Evolutionary conservation across 2,113 vertebrate species (phyloP), one percentile per base, ranked within the genome.

Genomic region (Dicentrarchus labrax): DNA sequence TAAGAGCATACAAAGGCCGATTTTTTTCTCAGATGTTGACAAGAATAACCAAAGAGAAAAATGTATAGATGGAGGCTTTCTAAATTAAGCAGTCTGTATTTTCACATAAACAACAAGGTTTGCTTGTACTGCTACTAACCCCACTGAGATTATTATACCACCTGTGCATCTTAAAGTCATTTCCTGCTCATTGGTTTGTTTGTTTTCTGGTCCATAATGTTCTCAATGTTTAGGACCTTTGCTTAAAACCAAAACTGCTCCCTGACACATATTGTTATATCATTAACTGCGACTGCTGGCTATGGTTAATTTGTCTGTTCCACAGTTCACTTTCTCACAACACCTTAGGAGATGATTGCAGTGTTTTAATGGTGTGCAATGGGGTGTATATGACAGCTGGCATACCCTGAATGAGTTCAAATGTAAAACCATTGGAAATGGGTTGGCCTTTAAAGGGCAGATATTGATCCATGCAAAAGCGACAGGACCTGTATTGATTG

Each of bases 21-120:
- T n/a, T 45, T 6, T 19, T n/a, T 6, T 8, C 30, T 62, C 24
- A 22, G 22, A 70, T 48, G n/a, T 12, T 38, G 22, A 66, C 24
- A 41, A 39, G 16, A 51, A 79, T 51, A 76, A 69, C 47, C 15
- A 69, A 54, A 67, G 10, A 62, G 24, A 62, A n/a, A n/a, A 41
- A 53, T 41, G 50, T 60, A 48, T 21, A 17, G 54, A 50, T 7
- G 2, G 15, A 72, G 17, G 16, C 19, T n/a, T 43, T 22, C 10
- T 53, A 8, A 16, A 66, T 54, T 13, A 45, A 16, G 41, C 3
- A 0, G 12, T 60, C 22, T 47, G 22, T 43, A 8, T 57, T 60
- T 50, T 50, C n/a, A 41, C 53, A 39, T 22, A 24, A 22, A 17
- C 19, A 43, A 54, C 13, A 30, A 24, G 2, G 24, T 11, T 6